Evolutionary conservation across 2,113 vertebrate species (phyloP), one percentile per base, ranked within the genome.

Genomic region (Brevimyrus niger): DNA sequence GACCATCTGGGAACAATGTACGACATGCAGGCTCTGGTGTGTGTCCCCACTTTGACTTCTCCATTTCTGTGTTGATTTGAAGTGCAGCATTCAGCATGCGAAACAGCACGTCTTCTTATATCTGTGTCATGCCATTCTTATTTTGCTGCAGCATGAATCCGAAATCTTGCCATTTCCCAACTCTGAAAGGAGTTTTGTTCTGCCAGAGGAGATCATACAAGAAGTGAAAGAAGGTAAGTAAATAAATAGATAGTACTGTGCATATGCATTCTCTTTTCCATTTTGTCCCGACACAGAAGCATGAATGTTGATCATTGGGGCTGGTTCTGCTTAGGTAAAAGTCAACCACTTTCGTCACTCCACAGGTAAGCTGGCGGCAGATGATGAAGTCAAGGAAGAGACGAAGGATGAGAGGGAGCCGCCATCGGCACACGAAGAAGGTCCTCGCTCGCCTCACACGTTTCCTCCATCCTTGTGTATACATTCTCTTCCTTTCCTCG

Each of bases 1-100:
- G 98, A 99, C 91, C 98, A 99, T 42, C 96, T 99, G 91, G 97
- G 97, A 90, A 98, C 97, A 44, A 99, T 99, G 98, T 99, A 99
- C 4, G 98, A 99, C 93, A 99, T 99, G 97, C 98, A 99, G 48
- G 98, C 98, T 0, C 96, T 99, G 97, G 98, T 99, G 93, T 96
- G 97, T 94, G 31, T 84, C 19, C n/a, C 42, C 10, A 9, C 76
- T 0, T 15, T 19, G 17, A 44, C 76, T 5, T 42, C 5, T 38
- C 73, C 35, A 42, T 42, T 42, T 11, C 73, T 0, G 8, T 80
- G 4, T 38, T 21, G 73, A 38, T 38, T 19, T 42, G 73, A 13
- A 15, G 17, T 80, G 73, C 35, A 27, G n/a, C 46, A 21, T 1
- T 47, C 46, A 10, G 1, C 46, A 1, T 47, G 3, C 0, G 3